Evolutionary conservation across 1,140 invertebrate genomes (phyloP), one percentile per base, ranked within the genome.

Genomic region (Apis cerana): DNA sequence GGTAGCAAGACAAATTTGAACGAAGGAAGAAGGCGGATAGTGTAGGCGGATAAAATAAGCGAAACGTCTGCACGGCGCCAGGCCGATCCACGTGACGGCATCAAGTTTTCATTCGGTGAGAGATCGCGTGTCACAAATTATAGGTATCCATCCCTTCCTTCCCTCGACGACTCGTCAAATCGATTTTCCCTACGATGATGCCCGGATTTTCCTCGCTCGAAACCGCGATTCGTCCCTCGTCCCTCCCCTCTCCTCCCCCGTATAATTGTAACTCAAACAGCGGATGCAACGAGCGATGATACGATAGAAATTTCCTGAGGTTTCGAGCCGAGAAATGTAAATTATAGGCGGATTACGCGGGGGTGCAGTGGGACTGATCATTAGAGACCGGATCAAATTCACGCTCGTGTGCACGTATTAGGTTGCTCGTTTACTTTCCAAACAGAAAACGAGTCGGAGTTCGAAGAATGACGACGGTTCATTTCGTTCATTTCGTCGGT

Each of bases 91-190:
- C 88, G 88, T 88, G 90, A 90, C 86, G 86, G 87, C 90, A 91
- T 92, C 90, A 91, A 90, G 89, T 91, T 92, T 92, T 92, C 88
- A 90, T 91, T 91, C 74, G 85, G 83, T 70, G 85, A 82, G 82
- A 89, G 92, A 92, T 93, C 89, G 92, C 92, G 92, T 93, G 92
- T 92, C 90, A 90, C 89, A 92, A 93, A 93, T 93, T 93, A 92
- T 90, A 89, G 82, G 88, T 90, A 92, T 93, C 88, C 82, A 64
- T 76, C 23, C 54, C 62, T 70, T 64, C 71, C 76, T n/a, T 15
- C 12, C n/a, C 27, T 50, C 61, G 21, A 71, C 54, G 67, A 33
- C 71, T 85, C 85, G 84, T 83, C 81, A 79, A 92, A 93, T 93
- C 92, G 92, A 93, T 93, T 93, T 91, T 90, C 90, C 89, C 91